phyloP scores from a whole-genome alignment of 2,113 vertebrate genomes.

The Xiphias gladius region DNA sequence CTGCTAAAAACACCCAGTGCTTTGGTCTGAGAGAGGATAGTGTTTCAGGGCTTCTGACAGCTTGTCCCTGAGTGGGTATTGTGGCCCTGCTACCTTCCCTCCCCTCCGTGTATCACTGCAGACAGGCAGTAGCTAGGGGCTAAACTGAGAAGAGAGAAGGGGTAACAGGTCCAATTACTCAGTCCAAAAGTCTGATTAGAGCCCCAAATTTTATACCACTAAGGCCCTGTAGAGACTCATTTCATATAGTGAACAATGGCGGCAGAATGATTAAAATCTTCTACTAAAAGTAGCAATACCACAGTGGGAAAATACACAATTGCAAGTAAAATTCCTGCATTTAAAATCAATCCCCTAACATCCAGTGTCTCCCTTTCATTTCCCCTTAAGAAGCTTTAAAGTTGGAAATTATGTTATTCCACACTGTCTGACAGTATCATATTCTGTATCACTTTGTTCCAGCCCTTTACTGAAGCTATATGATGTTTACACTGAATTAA shows the following conservation, averaged over 20 bases:
- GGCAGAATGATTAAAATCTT: background rate
- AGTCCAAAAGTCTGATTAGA: conserved; percentile 70
- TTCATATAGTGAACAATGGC: background rate
- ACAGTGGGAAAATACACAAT: background rate
- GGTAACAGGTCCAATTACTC: conserved; percentile 77
- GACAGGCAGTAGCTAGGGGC: conserved; percentile 77
- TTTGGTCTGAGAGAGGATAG: conserved; percentile 66
- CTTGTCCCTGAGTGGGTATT: conserved; percentile 74
- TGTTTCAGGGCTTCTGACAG: conserved; percentile 79
- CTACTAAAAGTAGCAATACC: background rate
- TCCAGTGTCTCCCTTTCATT: background rate
- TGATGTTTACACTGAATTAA: background rate
- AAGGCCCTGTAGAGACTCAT: conserved; percentile 27
- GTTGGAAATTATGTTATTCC: background rate
- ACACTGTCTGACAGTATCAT: background rate
- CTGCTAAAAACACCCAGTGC: conserved; percentile 52
- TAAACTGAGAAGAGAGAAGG: conserved; percentile 58
- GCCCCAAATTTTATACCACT: conserved; percentile 35
- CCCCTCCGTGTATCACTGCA: conserved; percentile 64
- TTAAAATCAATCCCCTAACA: background rate
- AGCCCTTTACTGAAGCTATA: background rate
- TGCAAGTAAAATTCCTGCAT: background rate
- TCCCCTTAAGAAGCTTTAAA: background rate
- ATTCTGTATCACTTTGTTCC: background rate
- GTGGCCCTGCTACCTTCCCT: conserved; percentile 58